phyloP scores from a whole-genome alignment of 2,888 invertebrate species.

The Amphipyra tragopoginis region DNA sequence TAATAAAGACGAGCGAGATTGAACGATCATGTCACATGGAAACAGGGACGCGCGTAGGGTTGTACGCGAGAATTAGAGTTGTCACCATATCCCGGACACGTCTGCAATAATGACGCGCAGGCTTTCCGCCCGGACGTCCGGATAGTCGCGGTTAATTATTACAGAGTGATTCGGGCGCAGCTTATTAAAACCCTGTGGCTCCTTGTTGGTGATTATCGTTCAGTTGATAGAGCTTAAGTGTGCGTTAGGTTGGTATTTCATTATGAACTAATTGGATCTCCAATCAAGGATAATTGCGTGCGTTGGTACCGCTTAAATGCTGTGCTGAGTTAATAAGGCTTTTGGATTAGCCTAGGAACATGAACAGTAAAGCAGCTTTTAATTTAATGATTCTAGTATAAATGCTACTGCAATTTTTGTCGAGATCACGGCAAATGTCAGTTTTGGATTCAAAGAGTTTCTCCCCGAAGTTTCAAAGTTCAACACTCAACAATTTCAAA shows the following conservation, averaged over 20 bases:
- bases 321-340: not conserved
- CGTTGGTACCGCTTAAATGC: slow-evolving; percentile 1
- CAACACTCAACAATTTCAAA: too few relatives aligned
- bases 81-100: slow-evolving; percentile 42
- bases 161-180: slow-evolving; percentile 20
- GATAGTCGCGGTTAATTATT: slow-evolving; percentile 52
- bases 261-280: slow-evolving; percentile 20
- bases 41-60: slow-evolving; percentile 50
- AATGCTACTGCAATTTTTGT: too few relatives aligned
- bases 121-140: slow-evolving; percentile 49
- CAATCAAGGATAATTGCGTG: slow-evolving; percentile 24
- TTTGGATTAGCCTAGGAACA: not conserved
- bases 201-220: slow-evolving; percentile 39
- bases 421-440: too few relatives aligned
- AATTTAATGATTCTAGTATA: not conserved
- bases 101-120: slow-evolving; percentile 53
- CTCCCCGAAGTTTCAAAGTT: too few relatives aligned
- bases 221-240: slow-evolving; percentile 3
- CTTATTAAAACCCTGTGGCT: slow-evolving; percentile 43
- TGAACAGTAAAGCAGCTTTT: not conserved
- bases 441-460: too few relatives aligned
- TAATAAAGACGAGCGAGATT: slow-evolving; percentile 51
- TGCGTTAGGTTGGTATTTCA: slow-evolving; percentile 2
- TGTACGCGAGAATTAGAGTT: slow-evolving; percentile 50
- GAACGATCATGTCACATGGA: slow-evolving; percentile 51